These are phyloP conservation scores for Gymnarchus niloticus DNA, from an alignment of 2,113 vertebrate species.

Conservation along the genomic window DNA sequence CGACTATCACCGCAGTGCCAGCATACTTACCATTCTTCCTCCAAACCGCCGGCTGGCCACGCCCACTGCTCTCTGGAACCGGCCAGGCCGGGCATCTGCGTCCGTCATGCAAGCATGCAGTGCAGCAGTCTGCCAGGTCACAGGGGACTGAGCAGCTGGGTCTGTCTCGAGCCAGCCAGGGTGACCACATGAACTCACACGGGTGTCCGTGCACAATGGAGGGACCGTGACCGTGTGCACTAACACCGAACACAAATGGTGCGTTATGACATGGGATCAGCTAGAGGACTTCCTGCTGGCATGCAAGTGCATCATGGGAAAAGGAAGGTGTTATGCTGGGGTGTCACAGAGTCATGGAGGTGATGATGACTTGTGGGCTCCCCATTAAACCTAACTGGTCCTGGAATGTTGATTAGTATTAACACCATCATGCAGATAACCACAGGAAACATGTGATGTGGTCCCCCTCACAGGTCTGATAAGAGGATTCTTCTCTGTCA, in stretches of 20 bases:
- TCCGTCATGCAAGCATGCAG: neutral
- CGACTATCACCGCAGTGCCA: constrained; percentile 57
- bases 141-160: neutral
- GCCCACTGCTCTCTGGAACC: constrained; percentile 57
- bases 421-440: neutral
- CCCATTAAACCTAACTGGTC: constrained; percentile 5
- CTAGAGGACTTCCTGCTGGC: neutral
- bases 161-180: neutral
- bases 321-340: neutral
- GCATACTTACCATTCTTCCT: constrained; percentile 69
- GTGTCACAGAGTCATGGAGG: neutral
- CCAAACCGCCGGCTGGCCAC: constrained; percentile 61
- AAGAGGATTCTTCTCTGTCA: neutral
- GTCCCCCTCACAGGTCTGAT: neutral
- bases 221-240: neutral
- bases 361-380: neutral
- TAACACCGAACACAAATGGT: neutral
- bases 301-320: neutral
- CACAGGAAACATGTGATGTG: neutral
- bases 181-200: neutral
- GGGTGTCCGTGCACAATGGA: neutral
- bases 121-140: neutral
- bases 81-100: neutral
- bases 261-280: neutral
- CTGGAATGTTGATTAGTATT: constrained; percentile 21